Conservation (phyloP, 2,888 invertebrate genomes). For the Latheticus oryzae region DNA sequence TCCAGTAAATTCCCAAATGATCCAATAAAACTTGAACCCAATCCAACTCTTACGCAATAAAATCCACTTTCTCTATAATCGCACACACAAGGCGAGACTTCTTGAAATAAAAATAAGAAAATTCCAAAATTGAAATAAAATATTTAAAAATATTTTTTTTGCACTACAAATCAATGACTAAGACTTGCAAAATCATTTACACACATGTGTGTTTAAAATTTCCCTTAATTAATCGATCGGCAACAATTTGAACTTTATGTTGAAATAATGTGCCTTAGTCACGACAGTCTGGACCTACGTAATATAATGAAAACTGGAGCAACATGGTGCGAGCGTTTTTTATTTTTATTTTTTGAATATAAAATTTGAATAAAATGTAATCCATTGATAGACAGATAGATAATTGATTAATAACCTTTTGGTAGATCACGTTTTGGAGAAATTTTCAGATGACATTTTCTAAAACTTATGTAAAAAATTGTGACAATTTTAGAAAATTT, state of each 20-base stretch:
- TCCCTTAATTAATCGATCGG: conserved; percentile 1
- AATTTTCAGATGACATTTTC: conserved; percentile 1
- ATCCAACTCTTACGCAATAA: conserved; percentile 25
- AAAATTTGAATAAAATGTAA: conserved; percentile 5
- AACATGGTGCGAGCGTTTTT: too few species aligned
- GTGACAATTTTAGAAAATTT: too few species aligned
- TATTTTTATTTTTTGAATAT: too few species aligned
- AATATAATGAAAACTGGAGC: conserved; percentile 20
- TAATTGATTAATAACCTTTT: conserved; percentile 1
- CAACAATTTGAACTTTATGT: conserved; percentile 16
- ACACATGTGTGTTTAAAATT: conserved; percentile 7
- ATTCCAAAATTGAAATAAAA: not conserved
- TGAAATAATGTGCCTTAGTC: conserved; percentile 20
- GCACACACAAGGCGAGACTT: conserved; percentile 12
- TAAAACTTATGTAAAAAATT: too few species aligned
- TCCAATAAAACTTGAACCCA: conserved; percentile 14
- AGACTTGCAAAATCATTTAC: conserved; percentile 15
- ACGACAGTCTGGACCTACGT: conserved; percentile 28
- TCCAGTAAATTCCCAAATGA: conserved; percentile 20
- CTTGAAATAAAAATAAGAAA: conserved; percentile 10
- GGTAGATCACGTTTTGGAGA: conserved; percentile 5
- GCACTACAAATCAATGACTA: too few species aligned
- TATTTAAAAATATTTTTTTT: too few species aligned
- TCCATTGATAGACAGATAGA: not conserved
- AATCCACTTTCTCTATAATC: conserved; percentile 21